Evolutionary conservation across 2,797 vertebrate species (phyloP).

Genomic region (Falco cherrug): DNA sequence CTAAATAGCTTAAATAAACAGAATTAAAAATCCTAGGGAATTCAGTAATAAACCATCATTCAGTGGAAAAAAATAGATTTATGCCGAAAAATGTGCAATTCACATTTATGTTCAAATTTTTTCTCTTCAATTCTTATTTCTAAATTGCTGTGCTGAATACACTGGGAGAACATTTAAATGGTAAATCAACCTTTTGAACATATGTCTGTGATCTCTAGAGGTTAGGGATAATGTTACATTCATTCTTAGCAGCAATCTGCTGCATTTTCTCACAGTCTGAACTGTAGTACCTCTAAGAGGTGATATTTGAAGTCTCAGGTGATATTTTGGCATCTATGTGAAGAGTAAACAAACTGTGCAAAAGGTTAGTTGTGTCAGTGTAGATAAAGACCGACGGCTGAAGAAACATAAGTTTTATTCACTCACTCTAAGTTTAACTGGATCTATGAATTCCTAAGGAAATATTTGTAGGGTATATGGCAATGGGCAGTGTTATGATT

Average conservation of each 20-base stretch:
- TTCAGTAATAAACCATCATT: not conserved
- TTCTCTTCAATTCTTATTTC: not conserved
- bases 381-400: not conserved
- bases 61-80: not conserved
- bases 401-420: not conserved
- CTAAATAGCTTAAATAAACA: conserved; percentile 1
- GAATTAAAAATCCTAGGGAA: not conserved
- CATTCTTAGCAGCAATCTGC: not conserved
- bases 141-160: not conserved
- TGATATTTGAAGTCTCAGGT: conserved; percentile 27
- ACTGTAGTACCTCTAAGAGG: not conserved
- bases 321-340: not conserved
- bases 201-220: not conserved
- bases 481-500: not conserved
- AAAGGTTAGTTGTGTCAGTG: conserved; percentile 12
- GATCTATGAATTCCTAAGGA: not conserved
- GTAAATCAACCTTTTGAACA: not conserved
- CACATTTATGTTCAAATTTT: not conserved
- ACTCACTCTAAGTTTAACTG: not conserved
- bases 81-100: not conserved
- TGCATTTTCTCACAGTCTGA: not conserved
- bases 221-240: not conserved
- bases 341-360: not conserved
- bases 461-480: not conserved
- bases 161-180: not conserved